Evolutionary conservation across 2,888 invertebrate genomes (phyloP), one percentile per base, ranked within the genome.

Genomic region (Apomyelois bistriatella): DNA sequence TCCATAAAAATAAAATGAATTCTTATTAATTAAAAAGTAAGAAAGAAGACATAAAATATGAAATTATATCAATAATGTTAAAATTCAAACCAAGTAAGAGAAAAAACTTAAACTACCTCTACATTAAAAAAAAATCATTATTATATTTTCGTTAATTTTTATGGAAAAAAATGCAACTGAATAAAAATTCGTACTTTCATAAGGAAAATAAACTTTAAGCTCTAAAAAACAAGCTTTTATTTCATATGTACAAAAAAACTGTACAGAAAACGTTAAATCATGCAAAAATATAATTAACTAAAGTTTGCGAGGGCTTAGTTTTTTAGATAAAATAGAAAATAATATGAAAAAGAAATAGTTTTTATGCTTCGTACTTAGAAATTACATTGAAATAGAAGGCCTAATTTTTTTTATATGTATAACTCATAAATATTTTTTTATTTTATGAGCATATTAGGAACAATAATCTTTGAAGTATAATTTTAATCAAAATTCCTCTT

Each of bases 61-160:
- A 15, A 36, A 12, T 16, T 35, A 17, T 37, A 10, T 37, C 1
- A 48, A 8, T 22, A 22, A 48, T 22, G 13, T 17, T 13, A 48
- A 48, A 48, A n/a, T 13, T 36, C 12, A 46, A 46, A 10, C 12
- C 12, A 48, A 38, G 28, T 48, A 48, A 32, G 32, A 47, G 37
- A 38, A 48, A 48, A 48, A 48, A 48, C 37, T 15, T 38, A 48
- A 48, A 28, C 48, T 28, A 10, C 10, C 12, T 48, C 48, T 30
- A 38, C 22, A 22, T 17, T 28, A 10, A 3, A 37, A 38, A 46
- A 46, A 38, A 37, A 48, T 1, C 5, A 40, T 38, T 4, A 15
- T 7, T 13, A 4, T 15, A 6, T 15, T 38, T 38, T 7, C 7
- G 1, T 15, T 13, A 1, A 38, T 13, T n/a, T n/a, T n/a, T 38